Conservation (phyloP, 2,797 vertebrate species). For the Pachyuromys duprasi region DNA sequence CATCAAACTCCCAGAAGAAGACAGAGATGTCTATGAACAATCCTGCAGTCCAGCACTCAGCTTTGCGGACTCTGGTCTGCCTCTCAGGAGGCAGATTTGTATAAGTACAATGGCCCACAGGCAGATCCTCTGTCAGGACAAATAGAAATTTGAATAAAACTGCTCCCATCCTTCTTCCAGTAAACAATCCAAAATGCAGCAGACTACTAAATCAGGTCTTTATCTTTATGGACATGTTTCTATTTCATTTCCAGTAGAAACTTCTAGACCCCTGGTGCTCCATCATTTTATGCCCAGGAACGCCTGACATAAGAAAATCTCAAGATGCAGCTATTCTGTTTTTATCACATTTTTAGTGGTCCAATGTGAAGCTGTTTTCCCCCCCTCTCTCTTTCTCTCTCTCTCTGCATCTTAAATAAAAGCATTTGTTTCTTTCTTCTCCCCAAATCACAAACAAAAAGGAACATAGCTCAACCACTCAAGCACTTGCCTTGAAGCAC, state of each 20-base stretch:
- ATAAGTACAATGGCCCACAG: not conserved
- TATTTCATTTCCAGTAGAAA: constrained; percentile 56
- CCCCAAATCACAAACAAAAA: not conserved
- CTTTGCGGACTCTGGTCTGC: not conserved
- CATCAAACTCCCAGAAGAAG: not conserved
- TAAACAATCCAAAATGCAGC: constrained; percentile 47
- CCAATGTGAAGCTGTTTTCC: not conserved
- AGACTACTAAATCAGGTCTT: constrained; percentile 8
- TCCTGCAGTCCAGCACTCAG: not conserved
- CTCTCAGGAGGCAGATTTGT: not conserved
- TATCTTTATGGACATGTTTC: constrained; percentile 43
- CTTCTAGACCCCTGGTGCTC: not conserved
- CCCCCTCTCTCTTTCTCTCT: not conserved
- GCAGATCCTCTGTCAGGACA: constrained; percentile 11
- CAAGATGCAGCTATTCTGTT: constrained; percentile 26
- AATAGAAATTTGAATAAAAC: constrained; percentile 25
- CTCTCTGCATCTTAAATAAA: constrained; percentile 24
- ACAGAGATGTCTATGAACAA: constrained; percentile 22
- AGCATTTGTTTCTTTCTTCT: constrained; percentile 34
- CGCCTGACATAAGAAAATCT: not conserved
- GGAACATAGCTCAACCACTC: not conserved
- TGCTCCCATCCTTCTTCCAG: constrained; percentile 33
- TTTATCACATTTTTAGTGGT: constrained; percentile 41
- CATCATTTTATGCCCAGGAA: constrained; percentile 35
- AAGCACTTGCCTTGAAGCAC: not conserved